These are phyloP conservation scores for Zaprionus obscuricornis DNA, from an alignment of 2,888 invertebrate genomes.

Conservation along the genomic window DNA sequence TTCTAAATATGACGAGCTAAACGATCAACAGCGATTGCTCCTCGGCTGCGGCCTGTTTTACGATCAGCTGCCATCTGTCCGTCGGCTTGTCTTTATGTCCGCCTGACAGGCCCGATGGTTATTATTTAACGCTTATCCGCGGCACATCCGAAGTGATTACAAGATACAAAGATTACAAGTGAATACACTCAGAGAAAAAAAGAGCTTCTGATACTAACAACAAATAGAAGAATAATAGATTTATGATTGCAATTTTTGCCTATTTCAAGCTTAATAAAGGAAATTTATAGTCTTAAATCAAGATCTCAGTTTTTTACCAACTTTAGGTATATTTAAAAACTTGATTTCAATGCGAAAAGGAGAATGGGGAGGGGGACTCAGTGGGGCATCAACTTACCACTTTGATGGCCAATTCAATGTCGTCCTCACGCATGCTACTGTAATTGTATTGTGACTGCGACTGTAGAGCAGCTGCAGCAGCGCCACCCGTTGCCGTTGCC, in stretches of 20 bases:
- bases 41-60: slow-evolving; percentile 5
- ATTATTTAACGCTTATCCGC: slow-evolving; percentile 50
- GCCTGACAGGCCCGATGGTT: slow-evolving; percentile 17
- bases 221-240: too few relatives aligned
- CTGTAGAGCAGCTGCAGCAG: slow-evolving; percentile 75
- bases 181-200: slow-evolving; percentile 1
- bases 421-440: slow-evolving; percentile 94
- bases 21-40: slow-evolving; percentile 39
- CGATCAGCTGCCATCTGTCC: slow-evolving; percentile 1
- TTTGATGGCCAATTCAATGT: slow-evolving; percentile 98
- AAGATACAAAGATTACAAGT: background rate
- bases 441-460: slow-evolving; percentile 69
- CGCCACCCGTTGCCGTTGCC: slow-evolving; percentile 70
- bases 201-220: too few relatives aligned
- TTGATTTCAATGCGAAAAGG: too few relatives aligned
- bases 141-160: slow-evolving; percentile 3
- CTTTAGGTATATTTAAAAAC: too few relatives aligned
- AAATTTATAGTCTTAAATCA: too few relatives aligned
- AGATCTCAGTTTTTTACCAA: too few relatives aligned
- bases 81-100: too few relatives aligned
- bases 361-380: too few relatives aligned
- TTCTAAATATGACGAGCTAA: slow-evolving; percentile 25
- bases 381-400: slow-evolving; percentile 83
- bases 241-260: background rate
- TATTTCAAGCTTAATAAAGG: too few relatives aligned